Evolutionary conservation across 64 coral and sea anemone species (phyloP).

Genomic region (Actinia tenebrosa): DNA sequence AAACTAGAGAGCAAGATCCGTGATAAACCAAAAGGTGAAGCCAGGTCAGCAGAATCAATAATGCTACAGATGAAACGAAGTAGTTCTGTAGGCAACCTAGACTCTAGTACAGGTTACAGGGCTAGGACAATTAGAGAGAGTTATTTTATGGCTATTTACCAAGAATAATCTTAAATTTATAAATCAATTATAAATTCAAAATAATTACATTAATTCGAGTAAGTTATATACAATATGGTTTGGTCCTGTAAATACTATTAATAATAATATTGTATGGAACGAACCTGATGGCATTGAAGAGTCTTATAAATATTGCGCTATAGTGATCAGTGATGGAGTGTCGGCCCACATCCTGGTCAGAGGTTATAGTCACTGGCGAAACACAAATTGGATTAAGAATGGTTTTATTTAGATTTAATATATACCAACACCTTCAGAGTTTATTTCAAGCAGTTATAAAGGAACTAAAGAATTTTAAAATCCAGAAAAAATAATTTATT

Average conservation of each 20-base stretch:
- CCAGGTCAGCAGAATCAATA: conserved; percentile 70
- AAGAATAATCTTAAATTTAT: conserved; percentile 3
- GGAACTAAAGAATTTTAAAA: too few species aligned
- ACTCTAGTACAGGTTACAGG: conserved; percentile 49
- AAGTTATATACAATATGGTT: too few species aligned
- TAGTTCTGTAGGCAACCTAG: conserved; percentile 83
- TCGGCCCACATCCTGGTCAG: too few species aligned
- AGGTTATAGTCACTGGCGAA: too few species aligned
- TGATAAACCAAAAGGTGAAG: conserved; percentile 56
- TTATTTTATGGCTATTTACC: conserved; percentile 98
- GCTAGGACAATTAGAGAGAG: conserved; percentile 71
- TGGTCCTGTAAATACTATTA: too few species aligned
- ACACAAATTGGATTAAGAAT: too few species aligned
- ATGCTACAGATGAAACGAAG: conserved; percentile 85
- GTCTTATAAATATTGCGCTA: too few species aligned
- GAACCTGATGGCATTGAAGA: too few species aligned
- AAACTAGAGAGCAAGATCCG: conserved; percentile 81
- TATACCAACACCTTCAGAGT: not conserved
- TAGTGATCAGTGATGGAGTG: too few species aligned
- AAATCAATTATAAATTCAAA: not conserved
- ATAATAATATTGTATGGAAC: too few species aligned
- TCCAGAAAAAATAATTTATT: too few species aligned
- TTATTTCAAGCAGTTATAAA: not conserved
- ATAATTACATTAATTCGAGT: not conserved
- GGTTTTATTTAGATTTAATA: not conserved